phyloP scores from a whole-genome alignment of 2,113 vertebrate species.

The Ciconia boyciana region DNA sequence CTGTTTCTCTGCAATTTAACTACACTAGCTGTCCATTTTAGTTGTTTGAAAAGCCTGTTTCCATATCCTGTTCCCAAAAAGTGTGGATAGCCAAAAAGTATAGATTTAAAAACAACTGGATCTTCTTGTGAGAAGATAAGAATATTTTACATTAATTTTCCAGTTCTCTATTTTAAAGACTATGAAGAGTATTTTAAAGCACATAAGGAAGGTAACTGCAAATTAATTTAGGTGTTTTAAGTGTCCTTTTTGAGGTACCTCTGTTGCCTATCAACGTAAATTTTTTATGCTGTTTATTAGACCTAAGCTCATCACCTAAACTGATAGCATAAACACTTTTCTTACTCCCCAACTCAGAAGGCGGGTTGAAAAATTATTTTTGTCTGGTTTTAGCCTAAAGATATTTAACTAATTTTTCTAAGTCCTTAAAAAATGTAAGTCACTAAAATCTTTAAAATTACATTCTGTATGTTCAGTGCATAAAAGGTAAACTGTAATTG shows the following conservation, averaged over 20 bases:
- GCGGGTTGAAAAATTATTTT: not conserved
- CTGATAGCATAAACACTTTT: not conserved
- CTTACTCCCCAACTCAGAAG: not conserved
- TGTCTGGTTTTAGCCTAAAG: not conserved
- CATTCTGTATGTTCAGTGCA: not conserved
- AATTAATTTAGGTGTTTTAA: not conserved
- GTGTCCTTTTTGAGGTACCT: not conserved
- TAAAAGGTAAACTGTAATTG: constrained; percentile 48
- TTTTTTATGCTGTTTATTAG: not conserved
- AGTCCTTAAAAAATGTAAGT: not conserved
- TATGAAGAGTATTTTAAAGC: not conserved
- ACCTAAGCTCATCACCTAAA: not conserved
- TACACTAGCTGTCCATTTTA: not conserved
- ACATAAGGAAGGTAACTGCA: not conserved
- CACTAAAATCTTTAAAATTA: not conserved
- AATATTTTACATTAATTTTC: not conserved
- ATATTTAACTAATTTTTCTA: not conserved
- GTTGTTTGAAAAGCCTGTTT: not conserved
- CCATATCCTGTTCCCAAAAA: not conserved
- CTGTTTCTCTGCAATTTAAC: not conserved
- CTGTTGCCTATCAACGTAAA: not conserved
- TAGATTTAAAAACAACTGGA: not conserved
- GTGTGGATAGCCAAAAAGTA: not conserved
- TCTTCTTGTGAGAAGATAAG: not conserved
- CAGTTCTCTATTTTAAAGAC: not conserved